Base-by-base conservation (phyloP, 2,888 invertebrate species). In the Octodonta nipae region DNA sequence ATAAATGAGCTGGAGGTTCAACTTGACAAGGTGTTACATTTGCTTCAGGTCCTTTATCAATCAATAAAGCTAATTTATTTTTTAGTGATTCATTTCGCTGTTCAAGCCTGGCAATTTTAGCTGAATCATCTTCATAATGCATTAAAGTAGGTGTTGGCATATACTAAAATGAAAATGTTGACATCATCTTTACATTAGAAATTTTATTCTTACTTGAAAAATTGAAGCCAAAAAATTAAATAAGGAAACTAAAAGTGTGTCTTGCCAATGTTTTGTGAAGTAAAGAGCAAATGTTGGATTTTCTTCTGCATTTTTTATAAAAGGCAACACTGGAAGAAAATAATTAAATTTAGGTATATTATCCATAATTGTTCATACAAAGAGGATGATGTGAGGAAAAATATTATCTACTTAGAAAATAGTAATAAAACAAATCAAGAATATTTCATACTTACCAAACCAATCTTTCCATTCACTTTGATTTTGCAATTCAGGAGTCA, bases 401-500 rank as follows among this genome's bases (percentile, higher is more conserved):
- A n/a, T n/a, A n/a, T n/a, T n/a, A n/a, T n/a, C n/a, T n/a, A n/a
- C n/a, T n/a, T n/a, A n/a, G n/a, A n/a, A n/a, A n/a, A 17, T 17
- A 16, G 13, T 20, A 13, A 11, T 10, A 11, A 20, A 22, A n/a
- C 24, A 25, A 15, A 4, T n/a, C 10, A 15, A 26, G 11, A 4
- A 24, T 8, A 11, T 11, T 22, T 22, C 22, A 10, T 34, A 70
- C 78, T 70, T 74, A 93, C 93, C 83, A 64, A 92, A 95, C 95
- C 95, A 95, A 48, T 95, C 95, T 55, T 82, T 87, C 89, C 93
- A 95, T 57, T 95, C 95, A 36, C 71, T 68, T 56, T 88, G 88
- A 29, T 78, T 78, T 55, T 91, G 89, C 27, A 95, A 61, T 48
- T 92, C 89, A 10, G 79, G 70, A 4, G 87, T 74, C 74, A 92